These are phyloP conservation scores for Corynorhinus townsendii DNA, from an alignment of 2,113 vertebrate genomes.

Conservation along the genomic window DNA sequence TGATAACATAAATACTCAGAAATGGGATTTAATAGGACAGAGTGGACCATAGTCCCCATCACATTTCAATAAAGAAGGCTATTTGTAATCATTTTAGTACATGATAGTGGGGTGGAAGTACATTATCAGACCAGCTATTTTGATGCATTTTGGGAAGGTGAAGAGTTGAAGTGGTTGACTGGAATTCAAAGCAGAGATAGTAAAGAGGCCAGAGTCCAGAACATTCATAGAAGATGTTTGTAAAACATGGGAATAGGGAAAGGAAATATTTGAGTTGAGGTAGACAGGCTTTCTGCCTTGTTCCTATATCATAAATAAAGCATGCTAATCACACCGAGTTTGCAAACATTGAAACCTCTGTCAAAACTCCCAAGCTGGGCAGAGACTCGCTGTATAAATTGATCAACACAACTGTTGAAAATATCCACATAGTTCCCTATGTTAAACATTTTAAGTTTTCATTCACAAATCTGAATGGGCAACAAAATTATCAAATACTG, in stretches of 20 bases:
- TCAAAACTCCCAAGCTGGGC: background rate
- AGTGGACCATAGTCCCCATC: fast-evolving
- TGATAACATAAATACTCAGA: background rate
- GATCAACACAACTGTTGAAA: background rate
- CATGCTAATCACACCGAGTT: background rate
- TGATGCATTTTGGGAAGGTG: background rate
- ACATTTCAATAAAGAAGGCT: background rate
- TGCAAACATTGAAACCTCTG: background rate
- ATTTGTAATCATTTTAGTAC: background rate
- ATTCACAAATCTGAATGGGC: background rate
- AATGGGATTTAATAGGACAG: background rate
- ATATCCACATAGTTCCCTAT: background rate
- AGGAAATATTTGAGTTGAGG: background rate
- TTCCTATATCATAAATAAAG: background rate
- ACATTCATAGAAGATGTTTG: background rate
- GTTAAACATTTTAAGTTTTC: background rate
- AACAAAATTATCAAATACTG: background rate
- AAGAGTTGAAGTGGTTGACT: background rate
- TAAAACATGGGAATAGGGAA: background rate
- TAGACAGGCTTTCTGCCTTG: background rate
- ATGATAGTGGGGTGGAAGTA: background rate
- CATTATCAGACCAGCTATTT: background rate
- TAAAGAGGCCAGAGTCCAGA: background rate
- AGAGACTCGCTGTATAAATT: background rate
- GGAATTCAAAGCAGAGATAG: background rate